Base-by-base conservation (phyloP, 2,888 invertebrate genomes). In the Andrena bicolor region DNA sequence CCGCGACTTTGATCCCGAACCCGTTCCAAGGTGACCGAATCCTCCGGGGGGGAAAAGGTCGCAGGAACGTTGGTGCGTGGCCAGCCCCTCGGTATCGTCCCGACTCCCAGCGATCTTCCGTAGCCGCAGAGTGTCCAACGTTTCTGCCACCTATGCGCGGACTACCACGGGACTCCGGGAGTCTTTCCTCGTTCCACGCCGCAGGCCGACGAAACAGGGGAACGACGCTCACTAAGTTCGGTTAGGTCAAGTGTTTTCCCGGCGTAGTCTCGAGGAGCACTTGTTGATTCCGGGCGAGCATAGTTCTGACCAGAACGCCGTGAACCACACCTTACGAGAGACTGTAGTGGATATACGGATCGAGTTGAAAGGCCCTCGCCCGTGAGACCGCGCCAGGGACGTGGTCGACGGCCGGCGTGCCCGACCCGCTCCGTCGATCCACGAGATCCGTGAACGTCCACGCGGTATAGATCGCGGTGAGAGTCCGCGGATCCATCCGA, bases 311-410 rank as follows among this genome's bases (percentile, higher is more conserved):
- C 86, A 85, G 88, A 78, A 85, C 88, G 85, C 76, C 84, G 87
- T 84, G 92, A 92, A 93, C 93, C 92, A 92, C 92, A 92, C 92
- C 92, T 93, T 91, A 89, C 89, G 89, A 89, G 86, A 90, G 91
- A 92, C 92, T 91, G 90, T 90, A 90, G 88, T 89, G 86, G 84
- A 87, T 89, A 90, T 85, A 88, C 89, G 88, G 86, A 75, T 84
- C 86, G 90, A 92, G 91, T 92, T 90, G 92, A 92, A 93, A 93
- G 93, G 91, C 92, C 90, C 91, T 92, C 92, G 90, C 88, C 88
- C 89, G 89, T 88, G 89, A 89, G 89, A 90, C 91, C 86, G 87
- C 83, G 82, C 89, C 92, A 92, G 92, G 92, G 81, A 77, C 90
- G 91, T 91, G 88, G 2, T 63, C 49, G 78, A 5, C 1, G 5